Evolutionary conservation across 2,113 vertebrate genomes (phyloP).

Genomic region (Mobula hypostoma): DNA sequence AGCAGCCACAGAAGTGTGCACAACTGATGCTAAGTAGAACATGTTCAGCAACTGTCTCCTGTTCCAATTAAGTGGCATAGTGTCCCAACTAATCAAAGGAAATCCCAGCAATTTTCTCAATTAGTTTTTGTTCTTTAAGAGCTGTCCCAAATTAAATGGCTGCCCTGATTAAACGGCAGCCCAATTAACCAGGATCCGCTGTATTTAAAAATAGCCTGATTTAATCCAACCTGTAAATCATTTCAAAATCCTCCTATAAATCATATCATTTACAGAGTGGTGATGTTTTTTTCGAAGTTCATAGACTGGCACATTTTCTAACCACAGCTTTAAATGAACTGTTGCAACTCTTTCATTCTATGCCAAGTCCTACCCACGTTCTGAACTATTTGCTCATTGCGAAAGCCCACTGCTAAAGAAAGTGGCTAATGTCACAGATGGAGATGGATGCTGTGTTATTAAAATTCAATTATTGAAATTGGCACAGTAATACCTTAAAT

Average conservation of each 20-base stretch:
- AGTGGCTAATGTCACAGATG: background rate
- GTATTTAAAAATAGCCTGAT: background rate
- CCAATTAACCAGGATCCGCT: too few species aligned
- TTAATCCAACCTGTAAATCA: background rate
- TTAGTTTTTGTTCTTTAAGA: too few species aligned
- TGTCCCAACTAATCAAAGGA: too few species aligned
- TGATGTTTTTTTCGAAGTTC: background rate
- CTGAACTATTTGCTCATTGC: conserved; percentile 1
- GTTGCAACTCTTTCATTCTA: background rate
- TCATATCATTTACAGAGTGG: conserved; percentile 21
- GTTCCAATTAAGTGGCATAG: too few species aligned
- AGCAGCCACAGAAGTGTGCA: too few species aligned
- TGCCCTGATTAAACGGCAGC: too few species aligned
- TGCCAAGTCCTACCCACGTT: background rate
- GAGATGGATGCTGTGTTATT: background rate
- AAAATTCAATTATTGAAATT: conserved; percentile 11
- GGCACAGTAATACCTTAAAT: background rate
- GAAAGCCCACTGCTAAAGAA: background rate
- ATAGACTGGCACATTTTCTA: background rate
- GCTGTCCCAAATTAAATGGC: too few species aligned
- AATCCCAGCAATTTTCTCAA: too few species aligned
- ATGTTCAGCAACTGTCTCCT: too few species aligned
- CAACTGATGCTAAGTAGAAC: too few species aligned
- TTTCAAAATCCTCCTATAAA: background rate
- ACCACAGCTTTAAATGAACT: conserved; percentile 16